Evolutionary conservation across 2,797 vertebrate species (phyloP), one percentile per base, ranked within the genome.

Genomic region (Hippocampus kuda): DNA sequence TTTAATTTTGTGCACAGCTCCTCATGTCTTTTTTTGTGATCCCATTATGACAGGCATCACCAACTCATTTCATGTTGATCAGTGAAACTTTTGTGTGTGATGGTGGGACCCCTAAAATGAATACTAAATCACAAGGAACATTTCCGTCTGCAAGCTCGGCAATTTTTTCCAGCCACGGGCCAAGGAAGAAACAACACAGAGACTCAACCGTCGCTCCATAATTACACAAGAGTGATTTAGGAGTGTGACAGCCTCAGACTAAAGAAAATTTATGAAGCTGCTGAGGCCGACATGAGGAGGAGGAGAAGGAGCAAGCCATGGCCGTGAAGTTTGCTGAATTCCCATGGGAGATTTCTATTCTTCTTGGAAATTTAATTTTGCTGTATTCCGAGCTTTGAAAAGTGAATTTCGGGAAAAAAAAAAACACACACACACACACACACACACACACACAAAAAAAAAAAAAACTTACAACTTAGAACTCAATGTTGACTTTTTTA

Each of bases 211-310:
- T 27, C 24, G 16, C 63, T 65, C 15, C 44, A 27, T 65, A 65
- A 65, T 65, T 65, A 65, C 44, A 27, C 3, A n/a, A 24, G n/a
- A 48, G 63, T 64, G 41, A 46, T 64, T 64, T 64, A 48, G 26
- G 44, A 8, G 46, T n/a, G 30, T 6, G 27, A 34, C 59, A 34
- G 57, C 57, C 18, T 60, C 15, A 48, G 8, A 27, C 26, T 20
- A 24, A 65, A 65, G 42, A 18, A 26, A 48, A 65, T 65, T 27
- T 48, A 48, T 5, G 26, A 26, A 24, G 20, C 13, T 4, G 1
- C 60, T 10, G 18, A 62, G 38, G 34, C 60, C 60, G 34, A 62
- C 34, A 41, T 38, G 34, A 38, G 4, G 38, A 38, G 34, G 11
- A 41, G 30, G 1, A 41, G 42, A 20, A 44, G 7, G 34, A 48